Evolutionary conservation across 2,113 vertebrate genomes (phyloP), one percentile per base, ranked within the genome.

Genomic region (Galeopterus variegatus): DNA sequence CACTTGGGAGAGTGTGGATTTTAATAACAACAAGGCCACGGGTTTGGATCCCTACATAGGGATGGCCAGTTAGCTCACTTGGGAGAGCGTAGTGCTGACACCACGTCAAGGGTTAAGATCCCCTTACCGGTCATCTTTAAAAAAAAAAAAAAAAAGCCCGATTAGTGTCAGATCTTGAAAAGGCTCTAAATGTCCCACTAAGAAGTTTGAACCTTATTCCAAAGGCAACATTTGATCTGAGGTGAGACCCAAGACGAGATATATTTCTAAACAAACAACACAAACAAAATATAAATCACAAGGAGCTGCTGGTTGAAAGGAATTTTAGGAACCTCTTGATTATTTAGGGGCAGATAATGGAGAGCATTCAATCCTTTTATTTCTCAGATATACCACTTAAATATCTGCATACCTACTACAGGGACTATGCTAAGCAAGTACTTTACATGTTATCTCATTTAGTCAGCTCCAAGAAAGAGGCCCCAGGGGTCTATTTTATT

Each of bases 301-400:
- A 76, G 41, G 45, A 91, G 62, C 58, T 82, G 12, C 28, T 82
- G 31, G 62, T 31, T 95, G 31, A 93, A 70, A 88, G 65, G 2
- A 94, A 90, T 86, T 72, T 83, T 83, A 95, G 76, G 28, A 90
- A 77, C 6, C 69, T 87, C 75, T 90, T 64, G 28, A 77, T 62
- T 91, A 33, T 56, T n/a, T 17, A 77, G 65, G 67, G 19, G 18
- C 41, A 92, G 85, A 50, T 72, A 77, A 41, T 77, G 15, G 72
- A 67, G 92, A 90, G 36, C 52, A 79, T 70, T 84, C 21, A 54
- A 58, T 75, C 19, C 48, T 77, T 89, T 60, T 76, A 64, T 95
- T 94, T 92, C 67, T 94, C 62, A 89, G 77, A 94, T 60, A 90
- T 28, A 77, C 26, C 60, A 83, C 19, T 31, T 96, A 93, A 90